Evolutionary conservation across 2,888 invertebrate genomes (phyloP), one percentile per base, ranked within the genome.

Genomic region (Odontothrips loti): DNA sequence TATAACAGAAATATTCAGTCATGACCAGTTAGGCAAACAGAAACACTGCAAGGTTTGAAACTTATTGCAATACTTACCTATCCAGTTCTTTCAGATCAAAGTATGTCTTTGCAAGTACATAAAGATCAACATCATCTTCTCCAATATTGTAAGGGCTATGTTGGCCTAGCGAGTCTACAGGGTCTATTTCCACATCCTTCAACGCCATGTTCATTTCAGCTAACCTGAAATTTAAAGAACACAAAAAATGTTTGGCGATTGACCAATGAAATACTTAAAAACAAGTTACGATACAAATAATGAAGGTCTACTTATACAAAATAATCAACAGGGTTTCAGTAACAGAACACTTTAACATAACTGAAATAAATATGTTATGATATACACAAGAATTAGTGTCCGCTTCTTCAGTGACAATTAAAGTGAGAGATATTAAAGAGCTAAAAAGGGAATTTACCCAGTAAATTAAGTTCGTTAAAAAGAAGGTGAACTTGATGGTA

Each of bases 31-130:
- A 87, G 81, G 75, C n/a, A 48, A 78, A 78, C 12, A 58, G 79
- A 17, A 68, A 75, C n/a, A 51, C 48, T n/a, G 78, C 20, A 63
- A 1, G 10, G 80, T 80, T 79, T 58, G 79, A 80, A 81, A 47
- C 23, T 58, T 17, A 47, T 11, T 79, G 11, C 17, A 20, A 10
- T 68, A 51, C 83, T 82, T 84, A 87, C 86, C 90, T 90, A 85
- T 96, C 96, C 87, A 96, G 98, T 87, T 98, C 98, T 84, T 95
- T 94, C 79, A 94, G 89, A 87, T 97, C 96, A 86, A 96, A 97
- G 87, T 95, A 97, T 83, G 94, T 93, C 87, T 95, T 96, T 0
- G 96, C 95, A 84, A 97, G 87, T 75, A 91, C 12, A 12, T 75
- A 75, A 23, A 75, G 90, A 86, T 95, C 97, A 43, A 90, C 88